These are phyloP conservation scores for Axis porcinus DNA, from an alignment of 2,113 vertebrate genomes.

Conservation along the genomic window DNA sequence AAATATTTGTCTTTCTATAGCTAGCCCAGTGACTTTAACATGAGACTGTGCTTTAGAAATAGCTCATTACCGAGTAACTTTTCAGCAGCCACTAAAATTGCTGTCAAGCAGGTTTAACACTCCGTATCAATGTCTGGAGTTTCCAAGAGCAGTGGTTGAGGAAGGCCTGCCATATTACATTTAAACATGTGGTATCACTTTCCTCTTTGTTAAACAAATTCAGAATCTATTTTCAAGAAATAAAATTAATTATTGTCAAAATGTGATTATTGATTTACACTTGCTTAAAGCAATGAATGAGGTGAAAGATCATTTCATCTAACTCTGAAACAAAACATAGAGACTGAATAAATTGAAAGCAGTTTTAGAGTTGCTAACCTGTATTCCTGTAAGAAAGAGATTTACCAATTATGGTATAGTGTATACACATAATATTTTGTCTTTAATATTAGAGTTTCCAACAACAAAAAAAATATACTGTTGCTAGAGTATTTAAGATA, in stretches of 20 bases:
- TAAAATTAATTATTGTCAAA: neutral
- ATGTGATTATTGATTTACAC: neutral
- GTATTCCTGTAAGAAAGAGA: neutral
- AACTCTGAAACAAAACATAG: neutral
- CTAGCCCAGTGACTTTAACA: neutral
- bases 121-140: accelerated
- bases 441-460: neutral
- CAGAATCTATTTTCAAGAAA: neutral
- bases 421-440: neutral
- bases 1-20: neutral
- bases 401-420: neutral
- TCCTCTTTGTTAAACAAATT: neutral
- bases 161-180: accelerated
- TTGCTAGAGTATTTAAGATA: neutral
- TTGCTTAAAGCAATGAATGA: neutral
- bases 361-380: neutral
- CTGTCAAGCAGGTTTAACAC: accelerated
- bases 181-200: neutral
- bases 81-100: neutral
- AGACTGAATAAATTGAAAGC: neutral
- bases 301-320: neutral
- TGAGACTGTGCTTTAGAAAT: neutral
- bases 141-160: neutral
- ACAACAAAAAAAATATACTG: neutral
- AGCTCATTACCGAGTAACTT: neutral